phyloP scores from a whole-genome alignment of 2,888 invertebrate genomes.

The Cryptocephalus primarius region DNA sequence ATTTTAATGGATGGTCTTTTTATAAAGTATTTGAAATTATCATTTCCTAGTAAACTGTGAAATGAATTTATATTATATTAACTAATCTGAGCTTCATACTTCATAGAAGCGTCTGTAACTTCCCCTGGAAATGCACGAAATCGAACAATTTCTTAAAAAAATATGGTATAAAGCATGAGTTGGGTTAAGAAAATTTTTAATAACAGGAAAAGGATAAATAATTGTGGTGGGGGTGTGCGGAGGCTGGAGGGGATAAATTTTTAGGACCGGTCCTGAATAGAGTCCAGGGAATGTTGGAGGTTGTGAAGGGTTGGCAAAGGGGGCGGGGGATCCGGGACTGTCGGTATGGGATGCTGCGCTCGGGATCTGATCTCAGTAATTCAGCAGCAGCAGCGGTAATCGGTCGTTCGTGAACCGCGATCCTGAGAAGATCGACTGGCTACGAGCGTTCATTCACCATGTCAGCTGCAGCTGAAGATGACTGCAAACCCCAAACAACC shows the following conservation, averaged over 20 bases:
- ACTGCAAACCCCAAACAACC: conserved; percentile 27
- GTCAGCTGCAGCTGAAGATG: conserved; percentile 33
- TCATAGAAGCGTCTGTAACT: too few species aligned
- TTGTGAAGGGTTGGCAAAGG: conserved; percentile 18
- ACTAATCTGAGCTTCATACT: too few species aligned
- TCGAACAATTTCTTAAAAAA: too few species aligned
- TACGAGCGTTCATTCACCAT: conserved; percentile 22
- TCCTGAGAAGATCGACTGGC: conserved; percentile 29
- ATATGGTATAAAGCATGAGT: too few species aligned
- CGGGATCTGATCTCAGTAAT: conserved; percentile 26
- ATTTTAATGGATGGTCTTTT: too few species aligned
- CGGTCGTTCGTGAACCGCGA: conserved; percentile 21
- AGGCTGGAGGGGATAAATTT: background rate
- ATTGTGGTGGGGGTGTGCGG: background rate
- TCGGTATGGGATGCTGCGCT: conserved; percentile 42
- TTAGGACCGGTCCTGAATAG: conserved; percentile 14
- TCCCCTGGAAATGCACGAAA: too few species aligned
- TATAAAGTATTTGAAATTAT: too few species aligned
- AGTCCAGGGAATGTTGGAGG: conserved; percentile 18
- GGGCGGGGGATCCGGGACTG: conserved; percentile 20
- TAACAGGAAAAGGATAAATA: background rate
- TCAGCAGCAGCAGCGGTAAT: conserved; percentile 24
- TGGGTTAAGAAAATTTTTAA: too few species aligned
- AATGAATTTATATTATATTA: too few species aligned
- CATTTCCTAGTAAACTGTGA: too few species aligned